A percentile compares a stretch with the other conserved stretches of the same genome.
phyloP scores from a whole-genome alignment of 2,888 invertebrate genomes.

The Rambutsinella grinnellia region DNA sequence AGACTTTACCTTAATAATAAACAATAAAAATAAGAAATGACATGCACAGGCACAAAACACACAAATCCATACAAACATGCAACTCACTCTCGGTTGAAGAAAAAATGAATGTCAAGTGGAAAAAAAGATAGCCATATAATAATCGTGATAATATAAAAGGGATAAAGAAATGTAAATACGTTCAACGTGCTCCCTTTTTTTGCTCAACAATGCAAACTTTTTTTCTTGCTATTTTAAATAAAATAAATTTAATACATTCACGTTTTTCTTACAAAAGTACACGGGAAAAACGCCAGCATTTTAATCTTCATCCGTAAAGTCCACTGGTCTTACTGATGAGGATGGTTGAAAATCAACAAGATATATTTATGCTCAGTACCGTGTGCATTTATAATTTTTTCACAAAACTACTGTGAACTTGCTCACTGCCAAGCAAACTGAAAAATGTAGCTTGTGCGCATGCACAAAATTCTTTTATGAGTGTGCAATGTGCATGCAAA shows the following conservation, averaged over 20 bases:
- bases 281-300: too few relatives aligned
- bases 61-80: not conserved
- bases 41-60: not conserved
- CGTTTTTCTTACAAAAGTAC: too few relatives aligned
- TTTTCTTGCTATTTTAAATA: not conserved
- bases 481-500: too few relatives aligned
- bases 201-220: too few relatives aligned
- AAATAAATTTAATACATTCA: too few relatives aligned
- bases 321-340: not conserved
- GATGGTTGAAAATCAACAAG: not conserved
- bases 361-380: too few relatives aligned
- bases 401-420: too few relatives aligned
- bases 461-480: too few relatives aligned
- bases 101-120: slow-evolving; percentile 26
- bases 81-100: not conserved
- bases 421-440: too few relatives aligned
- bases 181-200: not conserved
- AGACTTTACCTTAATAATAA: too few relatives aligned
- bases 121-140: not conserved
- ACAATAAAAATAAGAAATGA: not conserved
- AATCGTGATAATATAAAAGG: not conserved
- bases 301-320: not conserved
- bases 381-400: too few relatives aligned
- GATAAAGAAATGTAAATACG: not conserved
- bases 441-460: too few relatives aligned